These are phyloP conservation scores for Magallana angulata DNA, from an alignment of 1,140 invertebrate genomes.

Conservation along the genomic window DNA sequence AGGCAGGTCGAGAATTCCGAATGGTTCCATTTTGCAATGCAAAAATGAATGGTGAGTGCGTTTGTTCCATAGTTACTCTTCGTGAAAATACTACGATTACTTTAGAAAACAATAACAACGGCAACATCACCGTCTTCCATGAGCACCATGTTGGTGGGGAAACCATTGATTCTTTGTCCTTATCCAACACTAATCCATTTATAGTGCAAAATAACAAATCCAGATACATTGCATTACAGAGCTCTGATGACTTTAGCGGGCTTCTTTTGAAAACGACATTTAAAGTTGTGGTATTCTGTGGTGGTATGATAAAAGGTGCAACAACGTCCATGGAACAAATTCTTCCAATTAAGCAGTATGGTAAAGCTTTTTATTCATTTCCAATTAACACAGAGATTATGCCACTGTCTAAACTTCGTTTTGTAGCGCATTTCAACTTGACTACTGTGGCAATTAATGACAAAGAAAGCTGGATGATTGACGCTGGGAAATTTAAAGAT, in stretches of 20 bases:
- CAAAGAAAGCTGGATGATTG: not conserved
- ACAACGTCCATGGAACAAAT: constrained; percentile 18
- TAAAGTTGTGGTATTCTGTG: not conserved
- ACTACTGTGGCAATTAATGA: not conserved
- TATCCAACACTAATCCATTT: not conserved
- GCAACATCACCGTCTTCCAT: not conserved
- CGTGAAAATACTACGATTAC: not conserved
- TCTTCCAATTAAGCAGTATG: not conserved
- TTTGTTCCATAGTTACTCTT: not conserved
- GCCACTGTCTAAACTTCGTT: not conserved
- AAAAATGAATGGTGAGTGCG: not conserved
- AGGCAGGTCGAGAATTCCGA: not conserved
- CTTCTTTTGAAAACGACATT: not conserved
- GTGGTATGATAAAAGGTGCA: not conserved
- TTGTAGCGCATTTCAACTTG: not conserved
- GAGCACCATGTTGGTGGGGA: not conserved
- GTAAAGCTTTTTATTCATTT: not conserved
- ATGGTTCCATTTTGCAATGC: not conserved
- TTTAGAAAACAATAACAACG: not conserved
- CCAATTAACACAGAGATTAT: not conserved
- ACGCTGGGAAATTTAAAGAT: not conserved
- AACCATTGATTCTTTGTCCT: not conserved
- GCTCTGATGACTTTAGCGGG: not conserved
- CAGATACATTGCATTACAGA: not conserved
- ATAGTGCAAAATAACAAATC: not conserved